A percentile compares a stretch with the other conserved stretches of the same genome.
Conservation (phyloP, 2,888 invertebrate species). For the Papilio demoleus region DNA sequence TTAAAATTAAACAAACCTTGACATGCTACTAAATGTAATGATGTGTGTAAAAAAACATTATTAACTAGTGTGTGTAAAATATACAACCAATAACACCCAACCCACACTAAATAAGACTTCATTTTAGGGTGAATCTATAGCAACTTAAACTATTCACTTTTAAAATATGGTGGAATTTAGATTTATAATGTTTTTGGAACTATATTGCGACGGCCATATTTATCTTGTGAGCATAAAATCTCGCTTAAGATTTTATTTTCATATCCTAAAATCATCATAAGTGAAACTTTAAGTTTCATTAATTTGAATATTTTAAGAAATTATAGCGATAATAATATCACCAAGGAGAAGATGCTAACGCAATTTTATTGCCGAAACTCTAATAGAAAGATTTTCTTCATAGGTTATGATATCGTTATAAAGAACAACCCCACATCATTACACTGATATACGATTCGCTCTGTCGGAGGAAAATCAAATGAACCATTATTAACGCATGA, state of each 20-base stretch:
- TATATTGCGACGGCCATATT: too few species aligned
- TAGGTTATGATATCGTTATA: slow-evolving; percentile 4
- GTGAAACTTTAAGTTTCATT: too few species aligned
- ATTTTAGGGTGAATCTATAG: too few species aligned
- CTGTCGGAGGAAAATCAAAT: neutral
- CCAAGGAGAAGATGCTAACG: neutral
- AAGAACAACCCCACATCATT: neutral
- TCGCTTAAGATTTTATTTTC: too few species aligned
- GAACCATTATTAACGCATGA: neutral
- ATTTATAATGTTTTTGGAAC: too few species aligned
- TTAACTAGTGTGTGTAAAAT: neutral
- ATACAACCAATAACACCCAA: neutral
- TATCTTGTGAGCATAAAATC: too few species aligned
- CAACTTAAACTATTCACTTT: too few species aligned
- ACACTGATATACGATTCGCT: neutral
- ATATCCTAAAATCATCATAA: too few species aligned
- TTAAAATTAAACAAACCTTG: neutral
- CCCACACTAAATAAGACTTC: too few species aligned
- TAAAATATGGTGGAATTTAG: too few species aligned
- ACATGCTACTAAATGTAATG: neutral
- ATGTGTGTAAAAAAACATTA: neutral
- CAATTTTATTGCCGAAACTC: neutral
- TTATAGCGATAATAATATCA: too few species aligned
- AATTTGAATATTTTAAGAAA: too few species aligned
- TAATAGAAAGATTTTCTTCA: neutral